Evolutionary conservation across 2,888 invertebrate species (phyloP).

Genomic region (Chymomyza caudatula): DNA sequence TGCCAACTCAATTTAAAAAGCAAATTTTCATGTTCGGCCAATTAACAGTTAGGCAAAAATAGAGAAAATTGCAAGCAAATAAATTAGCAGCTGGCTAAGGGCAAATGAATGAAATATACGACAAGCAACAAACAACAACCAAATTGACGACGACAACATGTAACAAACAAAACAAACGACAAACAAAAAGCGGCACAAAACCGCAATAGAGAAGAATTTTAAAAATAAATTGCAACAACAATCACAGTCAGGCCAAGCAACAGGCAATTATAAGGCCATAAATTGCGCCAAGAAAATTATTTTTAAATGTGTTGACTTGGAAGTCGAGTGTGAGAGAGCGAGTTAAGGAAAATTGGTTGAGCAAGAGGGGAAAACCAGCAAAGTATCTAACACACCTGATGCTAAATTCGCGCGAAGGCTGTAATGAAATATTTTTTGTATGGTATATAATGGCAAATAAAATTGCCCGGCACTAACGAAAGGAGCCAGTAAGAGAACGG

Average conservation of each 20-base stretch:
- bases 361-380: background rate
- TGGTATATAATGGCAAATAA: background rate
- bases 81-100: background rate
- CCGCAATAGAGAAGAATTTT: background rate
- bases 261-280: slow-evolving; percentile 40
- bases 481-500: background rate
- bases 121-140: too few species aligned
- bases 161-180: background rate
- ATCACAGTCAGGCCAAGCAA: background rate
- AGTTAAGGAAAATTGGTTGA: background rate
- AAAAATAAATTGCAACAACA: slow-evolving; percentile 1
- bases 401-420: background rate
- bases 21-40: background rate
- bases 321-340: background rate
- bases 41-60: background rate
- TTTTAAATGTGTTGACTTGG: slow-evolving; percentile 7
- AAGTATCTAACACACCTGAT: background rate
- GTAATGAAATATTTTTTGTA: background rate
- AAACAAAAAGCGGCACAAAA: background rate
- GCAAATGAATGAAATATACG: background rate
- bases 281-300: slow-evolving; percentile 24
- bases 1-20: background rate
- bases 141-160: background rate
- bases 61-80: background rate
- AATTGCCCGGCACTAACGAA: background rate